These are phyloP conservation scores for Poeciliopsis presidionis DNA, from an alignment of 2,797 vertebrate genomes.

Conservation along the genomic window DNA sequence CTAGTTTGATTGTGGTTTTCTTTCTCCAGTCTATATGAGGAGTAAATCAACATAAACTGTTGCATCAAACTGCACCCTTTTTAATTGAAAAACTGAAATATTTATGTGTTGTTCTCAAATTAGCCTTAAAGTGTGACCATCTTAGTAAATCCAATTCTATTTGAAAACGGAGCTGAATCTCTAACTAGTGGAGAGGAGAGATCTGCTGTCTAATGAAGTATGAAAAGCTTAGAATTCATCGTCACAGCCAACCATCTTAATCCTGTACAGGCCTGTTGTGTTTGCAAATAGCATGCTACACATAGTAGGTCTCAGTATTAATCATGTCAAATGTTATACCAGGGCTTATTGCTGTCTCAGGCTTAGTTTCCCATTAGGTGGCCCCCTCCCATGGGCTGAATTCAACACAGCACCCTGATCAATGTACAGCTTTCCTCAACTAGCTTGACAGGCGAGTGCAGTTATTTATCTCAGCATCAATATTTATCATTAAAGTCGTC, in stretches of 20 bases:
- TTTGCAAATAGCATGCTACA: constrained; percentile 49
- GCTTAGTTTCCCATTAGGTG: constrained; percentile 48
- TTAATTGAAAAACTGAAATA: constrained; percentile 24
- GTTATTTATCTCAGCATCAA: constrained; percentile 33
- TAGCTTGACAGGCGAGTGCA: constrained; percentile 23
- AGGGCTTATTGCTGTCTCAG: constrained; percentile 51
- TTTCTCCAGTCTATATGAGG: constrained; percentile 13
- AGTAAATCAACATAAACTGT: constrained; percentile 6
- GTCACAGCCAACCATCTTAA: constrained; percentile 62
- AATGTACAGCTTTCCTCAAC: constrained; percentile 30
- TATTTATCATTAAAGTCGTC: constrained; percentile 46
- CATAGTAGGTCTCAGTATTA: constrained; percentile 53
- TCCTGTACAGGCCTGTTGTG: constrained; percentile 62
- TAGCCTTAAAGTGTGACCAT: constrained; percentile 17
- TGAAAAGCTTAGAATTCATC: constrained; percentile 62
- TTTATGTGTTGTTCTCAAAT: constrained; percentile 28
- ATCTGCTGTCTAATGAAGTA: constrained; percentile 63
- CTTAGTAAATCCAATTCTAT: constrained; percentile 11
- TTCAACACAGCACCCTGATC: constrained; percentile 35
- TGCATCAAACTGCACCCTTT: constrained; percentile 25
- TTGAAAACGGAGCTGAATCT: constrained; percentile 30
- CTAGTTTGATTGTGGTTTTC: background rate
- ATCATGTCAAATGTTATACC: constrained; percentile 66
- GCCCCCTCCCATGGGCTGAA: constrained; percentile 34
- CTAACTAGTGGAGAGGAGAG: constrained; percentile 42